phyloP scores from a whole-genome alignment of 2,113 vertebrate genomes.

The Tyto alba region DNA sequence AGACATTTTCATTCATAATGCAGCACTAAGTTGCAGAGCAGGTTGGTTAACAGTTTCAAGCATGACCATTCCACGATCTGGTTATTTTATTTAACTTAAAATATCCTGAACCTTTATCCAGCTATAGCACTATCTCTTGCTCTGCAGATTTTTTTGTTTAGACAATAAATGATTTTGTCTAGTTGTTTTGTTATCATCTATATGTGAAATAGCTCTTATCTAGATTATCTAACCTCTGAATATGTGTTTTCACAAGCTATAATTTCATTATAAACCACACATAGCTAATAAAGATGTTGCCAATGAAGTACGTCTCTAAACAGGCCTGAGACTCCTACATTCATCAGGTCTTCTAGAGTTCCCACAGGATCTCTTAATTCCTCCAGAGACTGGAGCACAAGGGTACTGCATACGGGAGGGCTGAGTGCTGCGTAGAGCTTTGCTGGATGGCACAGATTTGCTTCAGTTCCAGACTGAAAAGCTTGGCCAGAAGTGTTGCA shows the following conservation, averaged over 20 bases:
- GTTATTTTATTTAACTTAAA: conserved; percentile 1
- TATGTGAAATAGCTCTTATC: neutral
- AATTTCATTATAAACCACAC: neutral
- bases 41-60: neutral
- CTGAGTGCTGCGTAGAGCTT: neutral
- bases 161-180: neutral
- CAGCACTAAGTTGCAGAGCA: conserved; percentile 7
- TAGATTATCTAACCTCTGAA: neutral
- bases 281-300: neutral
- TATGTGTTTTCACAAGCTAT: neutral
- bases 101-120: neutral
- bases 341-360: neutral
- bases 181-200: neutral
- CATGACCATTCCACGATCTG: neutral
- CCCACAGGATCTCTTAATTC: neutral
- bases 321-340: neutral
- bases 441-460: neutral
- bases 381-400: neutral
- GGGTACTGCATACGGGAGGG: neutral
- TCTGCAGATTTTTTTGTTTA: neutral
- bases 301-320: neutral
- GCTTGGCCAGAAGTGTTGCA: neutral
- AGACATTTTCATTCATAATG: neutral
- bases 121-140: neutral
- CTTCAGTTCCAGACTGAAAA: neutral